Evolutionary conservation across 1,140 invertebrate species (phyloP).

Genomic region (Cardiocondyla obscurior): DNA sequence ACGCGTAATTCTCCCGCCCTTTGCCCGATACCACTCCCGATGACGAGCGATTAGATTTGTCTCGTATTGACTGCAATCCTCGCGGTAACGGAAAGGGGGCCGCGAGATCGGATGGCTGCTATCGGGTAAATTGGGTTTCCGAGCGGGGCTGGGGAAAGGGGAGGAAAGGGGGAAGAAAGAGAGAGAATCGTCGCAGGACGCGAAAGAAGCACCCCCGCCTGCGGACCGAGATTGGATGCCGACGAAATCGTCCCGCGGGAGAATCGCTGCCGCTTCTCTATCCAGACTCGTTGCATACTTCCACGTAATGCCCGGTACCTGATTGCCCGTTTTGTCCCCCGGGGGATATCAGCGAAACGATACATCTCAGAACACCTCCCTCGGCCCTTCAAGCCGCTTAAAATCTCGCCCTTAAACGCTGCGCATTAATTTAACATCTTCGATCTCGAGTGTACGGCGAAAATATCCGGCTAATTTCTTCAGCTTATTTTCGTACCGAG

Average conservation of each 20-base stretch:
- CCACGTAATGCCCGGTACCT: slow-evolving; percentile 59
- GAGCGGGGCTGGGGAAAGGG: slow-evolving; percentile 43
- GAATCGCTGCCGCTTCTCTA: slow-evolving; percentile 41
- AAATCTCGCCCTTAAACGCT: slow-evolving; percentile 14
- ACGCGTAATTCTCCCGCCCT: slow-evolving; percentile 26
- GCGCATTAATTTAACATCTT: not conserved
- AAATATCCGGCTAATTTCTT: not conserved
- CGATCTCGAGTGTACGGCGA: not conserved
- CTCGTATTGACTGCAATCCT: slow-evolving; percentile 60
- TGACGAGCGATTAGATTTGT: slow-evolving; percentile 67
- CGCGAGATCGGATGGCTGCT: slow-evolving; percentile 44
- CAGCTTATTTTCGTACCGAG: not conserved
- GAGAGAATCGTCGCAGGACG: slow-evolving; percentile 52
- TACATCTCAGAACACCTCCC: slow-evolving; percentile 51
- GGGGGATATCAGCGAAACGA: slow-evolving; percentile 42
- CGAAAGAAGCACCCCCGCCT: slow-evolving; percentile 60
- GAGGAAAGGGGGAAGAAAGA: not conserved
- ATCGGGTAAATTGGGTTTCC: slow-evolving; percentile 70
- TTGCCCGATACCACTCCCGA: slow-evolving; percentile 21
- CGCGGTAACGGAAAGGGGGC: slow-evolving; percentile 2
- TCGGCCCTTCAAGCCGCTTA: not conserved
- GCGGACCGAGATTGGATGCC: slow-evolving; percentile 75
- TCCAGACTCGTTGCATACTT: slow-evolving; percentile 66
- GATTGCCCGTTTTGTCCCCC: slow-evolving; percentile 57
- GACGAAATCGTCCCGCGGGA: slow-evolving; percentile 74